Evolutionary conservation across 2,797 vertebrate genomes (phyloP), one percentile per base, ranked within the genome.

Genomic region (Hippocampus kuda): DNA sequence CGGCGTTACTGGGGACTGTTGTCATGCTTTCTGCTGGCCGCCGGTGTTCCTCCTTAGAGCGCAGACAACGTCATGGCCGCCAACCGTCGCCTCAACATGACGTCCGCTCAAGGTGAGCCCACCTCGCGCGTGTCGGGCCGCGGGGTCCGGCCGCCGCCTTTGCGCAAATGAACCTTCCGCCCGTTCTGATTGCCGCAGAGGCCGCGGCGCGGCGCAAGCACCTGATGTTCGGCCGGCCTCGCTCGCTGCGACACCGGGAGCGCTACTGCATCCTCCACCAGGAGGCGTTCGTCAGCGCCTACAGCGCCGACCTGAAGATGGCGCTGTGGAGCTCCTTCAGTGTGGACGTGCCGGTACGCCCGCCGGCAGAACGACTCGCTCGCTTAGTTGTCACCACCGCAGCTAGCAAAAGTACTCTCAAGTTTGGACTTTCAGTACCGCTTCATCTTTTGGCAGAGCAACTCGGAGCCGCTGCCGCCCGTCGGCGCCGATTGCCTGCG

Each of bases 301-400:
- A 87, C 75, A 85, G 87, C 75, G 75, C 61, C 18, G 10, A 15
- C 0, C 27, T 30, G 0, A 73, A 83, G 67, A 89, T 90, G 82
- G 89, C 91, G 5, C 68, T 90, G 54, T 92, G 91, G 91, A 91
- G 80, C 75, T 90, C 90, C 59, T 92, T 87, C 79, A 92, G 86
- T 54, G 0, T 91, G 5, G 69, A 84, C 22, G 80, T 69, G 56
- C 85, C 84, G 5, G 91, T 91, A 27, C 74, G 16, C 26, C 9
- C 1, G n/a, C 24, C 6, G 3, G 22, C 11, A 41, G 5, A 20
- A 38, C 48, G 1, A 18, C 4, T 15, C 46, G 44, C 44, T 11
- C 2, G 11, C 34, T 34, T 34, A 5, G 34, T 34, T 34, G 34
- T 34, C 34, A 5, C 34, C 30, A 5, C 34, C 34, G 34, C 34